phyloP scores from a whole-genome alignment of 1,140 invertebrate species.

The Pararge aegeria region DNA sequence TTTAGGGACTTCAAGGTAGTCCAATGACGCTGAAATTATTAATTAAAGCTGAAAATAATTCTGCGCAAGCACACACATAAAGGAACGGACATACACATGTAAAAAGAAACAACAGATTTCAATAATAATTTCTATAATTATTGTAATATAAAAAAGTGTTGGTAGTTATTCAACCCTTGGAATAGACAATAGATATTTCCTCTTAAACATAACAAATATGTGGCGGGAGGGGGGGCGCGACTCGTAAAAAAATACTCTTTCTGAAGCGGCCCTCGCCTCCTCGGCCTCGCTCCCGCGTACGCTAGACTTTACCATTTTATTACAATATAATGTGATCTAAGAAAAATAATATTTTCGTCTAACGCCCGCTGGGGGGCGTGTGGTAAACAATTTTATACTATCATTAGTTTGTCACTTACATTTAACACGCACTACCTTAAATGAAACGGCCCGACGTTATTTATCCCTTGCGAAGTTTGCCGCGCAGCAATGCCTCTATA shows the following conservation, averaged over 20 bases:
- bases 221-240: constrained; percentile 33
- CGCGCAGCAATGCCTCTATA: not conserved
- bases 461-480: not conserved
- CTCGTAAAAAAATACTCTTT: constrained; percentile 74
- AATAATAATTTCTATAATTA: constrained; percentile 80
- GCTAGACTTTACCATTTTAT: constrained; percentile 68
- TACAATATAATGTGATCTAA: constrained; percentile 79
- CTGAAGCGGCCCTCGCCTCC: constrained; percentile 43
- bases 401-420: constrained; percentile 70
- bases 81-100: not conserved
- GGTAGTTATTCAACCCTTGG: constrained; percentile 77
- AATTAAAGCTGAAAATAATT: no score
- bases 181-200: constrained; percentile 78
- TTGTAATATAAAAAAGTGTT: constrained; percentile 80
- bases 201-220: constrained; percentile 79
- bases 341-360: constrained; percentile 80
- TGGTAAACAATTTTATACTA: constrained; percentile 77
- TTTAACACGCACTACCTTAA: constrained; percentile 35
- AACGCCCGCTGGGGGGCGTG: constrained; percentile 59
- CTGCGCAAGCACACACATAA: no score
- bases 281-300: constrained; percentile 37
- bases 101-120: constrained; percentile 54
- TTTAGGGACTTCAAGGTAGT: no score
- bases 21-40: no score
- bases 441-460: constrained; percentile 29